Conservation (phyloP, 64 coral and sea anemone genomes). For the Pachyseris speciosa region DNA sequence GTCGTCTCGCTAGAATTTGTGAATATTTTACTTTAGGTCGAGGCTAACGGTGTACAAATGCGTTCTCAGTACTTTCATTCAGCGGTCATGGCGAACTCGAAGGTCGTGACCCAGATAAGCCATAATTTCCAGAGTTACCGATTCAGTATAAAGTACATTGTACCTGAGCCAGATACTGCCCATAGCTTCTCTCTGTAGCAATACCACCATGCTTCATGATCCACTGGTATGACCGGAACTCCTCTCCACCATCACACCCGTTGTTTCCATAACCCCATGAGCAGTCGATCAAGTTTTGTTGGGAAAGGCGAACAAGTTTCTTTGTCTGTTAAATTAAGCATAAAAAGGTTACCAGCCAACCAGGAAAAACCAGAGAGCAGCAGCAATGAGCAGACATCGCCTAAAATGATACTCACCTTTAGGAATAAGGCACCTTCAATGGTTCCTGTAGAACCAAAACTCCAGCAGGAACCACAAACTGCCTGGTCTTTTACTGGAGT, state of each 20-base stretch:
- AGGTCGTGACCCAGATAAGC: too few species aligned
- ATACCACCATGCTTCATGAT: slow-evolving; percentile 92
- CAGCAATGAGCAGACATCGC: background rate
- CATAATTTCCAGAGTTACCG: background rate
- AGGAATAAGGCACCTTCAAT: slow-evolving; percentile 97
- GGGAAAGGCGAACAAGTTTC: slow-evolving; percentile 75
- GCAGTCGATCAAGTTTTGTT: slow-evolving; percentile 95
- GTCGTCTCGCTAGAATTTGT: too few species aligned
- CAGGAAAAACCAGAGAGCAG: too few species aligned
- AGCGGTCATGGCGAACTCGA: too few species aligned
- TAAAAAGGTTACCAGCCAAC: background rate
- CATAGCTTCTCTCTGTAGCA: slow-evolving; percentile 89
- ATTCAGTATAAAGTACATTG: background rate
- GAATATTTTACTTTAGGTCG: too few species aligned
- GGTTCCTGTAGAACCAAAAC: slow-evolving; percentile 95
- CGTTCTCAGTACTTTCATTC: too few species aligned
- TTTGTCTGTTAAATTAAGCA: slow-evolving; percentile 59
- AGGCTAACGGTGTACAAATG: too few species aligned
- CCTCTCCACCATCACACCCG: slow-evolving; percentile 92
- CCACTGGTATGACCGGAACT: slow-evolving; percentile 87
- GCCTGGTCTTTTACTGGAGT: slow-evolving; percentile 98
- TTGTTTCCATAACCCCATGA: slow-evolving; percentile 93
- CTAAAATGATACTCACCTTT: slow-evolving; percentile 45
- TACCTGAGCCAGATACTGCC: slow-evolving; percentile 88
- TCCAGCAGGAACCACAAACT: slow-evolving; percentile 98